Conservation (phyloP, 2,113 vertebrate genomes). For the Neoarius graeffei region DNA sequence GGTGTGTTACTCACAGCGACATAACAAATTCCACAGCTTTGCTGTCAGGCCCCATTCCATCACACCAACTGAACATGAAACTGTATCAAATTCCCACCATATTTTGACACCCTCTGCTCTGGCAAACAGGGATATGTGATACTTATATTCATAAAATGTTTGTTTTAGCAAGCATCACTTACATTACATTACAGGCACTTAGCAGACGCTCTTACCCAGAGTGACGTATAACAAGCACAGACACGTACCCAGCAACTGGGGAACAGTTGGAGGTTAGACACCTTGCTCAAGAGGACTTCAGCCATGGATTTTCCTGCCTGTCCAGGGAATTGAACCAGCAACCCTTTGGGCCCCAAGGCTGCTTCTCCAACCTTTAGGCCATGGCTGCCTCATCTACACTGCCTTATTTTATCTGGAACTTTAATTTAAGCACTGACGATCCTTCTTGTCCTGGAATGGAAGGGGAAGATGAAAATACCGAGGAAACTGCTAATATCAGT, state of each 20-base stretch:
- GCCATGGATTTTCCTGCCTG: too few species aligned
- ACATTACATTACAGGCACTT: too few species aligned
- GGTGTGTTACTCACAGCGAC: conserved; percentile 23
- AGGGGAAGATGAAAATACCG: background rate
- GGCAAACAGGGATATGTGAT: background rate
- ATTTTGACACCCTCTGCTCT: background rate
- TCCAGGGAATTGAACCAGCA: too few species aligned
- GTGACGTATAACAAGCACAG: too few species aligned
- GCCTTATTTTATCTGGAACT: background rate
- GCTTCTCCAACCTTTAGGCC: too few species aligned
- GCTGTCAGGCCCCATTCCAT: conserved; percentile 9
- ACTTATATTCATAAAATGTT: background rate
- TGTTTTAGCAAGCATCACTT: background rate
- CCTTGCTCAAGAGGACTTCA: too few species aligned
- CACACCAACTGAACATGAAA: background rate
- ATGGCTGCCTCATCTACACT: too few species aligned
- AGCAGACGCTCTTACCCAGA: too few species aligned
- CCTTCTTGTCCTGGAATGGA: background rate
- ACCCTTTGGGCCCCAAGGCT: too few species aligned
- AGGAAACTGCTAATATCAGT: background rate
- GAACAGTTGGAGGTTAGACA: too few species aligned
- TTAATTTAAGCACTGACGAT: background rate
- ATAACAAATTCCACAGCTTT: conserved; percentile 26
- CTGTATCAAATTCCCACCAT: conserved; percentile 8
- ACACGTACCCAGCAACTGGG: too few species aligned